A percentile compares a stretch with the other conserved stretches of the same genome.
phyloP scores from a whole-genome alignment of 2,797 vertebrate genomes.

The Salarias fasciatus region DNA sequence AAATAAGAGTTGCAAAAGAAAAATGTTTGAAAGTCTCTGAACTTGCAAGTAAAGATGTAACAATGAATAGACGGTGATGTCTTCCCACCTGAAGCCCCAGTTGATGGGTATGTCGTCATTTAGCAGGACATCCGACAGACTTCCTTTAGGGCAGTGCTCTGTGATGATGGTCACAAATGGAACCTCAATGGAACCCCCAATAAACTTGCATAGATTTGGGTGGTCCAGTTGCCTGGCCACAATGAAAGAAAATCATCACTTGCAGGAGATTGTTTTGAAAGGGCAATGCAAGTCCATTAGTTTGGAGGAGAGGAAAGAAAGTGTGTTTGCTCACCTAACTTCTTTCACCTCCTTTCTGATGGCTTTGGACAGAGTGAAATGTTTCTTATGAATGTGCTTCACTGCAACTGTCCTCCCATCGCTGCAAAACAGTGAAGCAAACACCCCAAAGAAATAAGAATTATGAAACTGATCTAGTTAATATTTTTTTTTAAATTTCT shows the following conservation, averaged over 20 bases:
- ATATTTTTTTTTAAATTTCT: too few relatives aligned
- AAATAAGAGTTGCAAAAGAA: neutral
- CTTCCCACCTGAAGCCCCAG: constrained; percentile 82
- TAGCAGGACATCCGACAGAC: constrained; percentile 81
- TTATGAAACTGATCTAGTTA: too few relatives aligned
- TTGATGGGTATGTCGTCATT: constrained; percentile 85
- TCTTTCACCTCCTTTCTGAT: constrained; percentile 85
- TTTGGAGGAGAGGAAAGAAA: too few relatives aligned
- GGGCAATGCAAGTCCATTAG: too few relatives aligned
- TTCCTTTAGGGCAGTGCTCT: constrained; percentile 86
- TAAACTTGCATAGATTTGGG: constrained; percentile 84
- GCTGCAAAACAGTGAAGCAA: constrained; percentile 47
- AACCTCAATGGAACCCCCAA: constrained; percentile 82
- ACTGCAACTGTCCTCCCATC: constrained; percentile 82
- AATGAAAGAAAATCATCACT: neutral
- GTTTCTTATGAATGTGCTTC: constrained; percentile 83
- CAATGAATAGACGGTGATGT: neutral
- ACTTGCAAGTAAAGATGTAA: too few relatives aligned
- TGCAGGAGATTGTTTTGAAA: too few relatives aligned
- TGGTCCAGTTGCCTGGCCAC: constrained; percentile 81
- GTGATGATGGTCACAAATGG: constrained; percentile 81
- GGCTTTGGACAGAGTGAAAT: constrained; percentile 82
- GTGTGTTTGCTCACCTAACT: constrained; percentile 74
- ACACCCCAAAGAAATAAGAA: too few relatives aligned
- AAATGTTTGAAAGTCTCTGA: neutral